Base-by-base conservation (phyloP, 2,888 invertebrate genomes). In the Ischnura elegans region DNA sequence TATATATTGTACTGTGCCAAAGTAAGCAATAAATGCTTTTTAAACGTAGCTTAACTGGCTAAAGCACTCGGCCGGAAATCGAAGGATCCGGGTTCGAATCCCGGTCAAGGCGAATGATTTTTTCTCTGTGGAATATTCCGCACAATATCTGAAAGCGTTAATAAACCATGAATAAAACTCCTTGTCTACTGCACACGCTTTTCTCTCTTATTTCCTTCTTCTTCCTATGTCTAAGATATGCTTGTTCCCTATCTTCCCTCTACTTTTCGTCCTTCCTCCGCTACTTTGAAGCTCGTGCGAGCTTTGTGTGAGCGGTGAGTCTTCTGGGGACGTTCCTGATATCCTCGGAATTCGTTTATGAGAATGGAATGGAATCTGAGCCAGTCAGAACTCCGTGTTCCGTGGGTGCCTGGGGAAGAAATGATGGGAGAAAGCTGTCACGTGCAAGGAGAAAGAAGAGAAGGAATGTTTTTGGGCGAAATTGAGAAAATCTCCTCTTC, bases 161-260 rank as follows among this genome's bases (percentile, higher is more conserved):
- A n/a, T n/a, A n/a, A n/a, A n/a, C n/a, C n/a, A n/a, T n/a, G n/a
- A n/a, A n/a, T n/a, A n/a, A n/a, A n/a, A n/a, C n/a, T n/a, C n/a
- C n/a, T n/a, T n/a, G n/a, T n/a, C n/a, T n/a, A n/a, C n/a, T n/a
- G n/a, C n/a, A n/a, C n/a, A n/a, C n/a, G n/a, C n/a, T n/a, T n/a
- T n/a, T n/a, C n/a, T n/a, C n/a, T n/a, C n/a, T n/a, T n/a, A n/a
- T n/a, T n/a, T n/a, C n/a, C n/a, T n/a, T n/a, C n/a, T n/a, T n/a
- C n/a, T n/a, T n/a, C n/a, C n/a, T n/a, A n/a, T n/a, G n/a, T n/a
- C n/a, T n/a, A n/a, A n/a, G n/a, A n/a, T n/a, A n/a, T n/a, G n/a
- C n/a, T n/a, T n/a, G n/a, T n/a, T n/a, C 94, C 94, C 94, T 93
- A 93, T 93, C 84, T 51, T 87, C 66, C 87, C 93, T 93, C 93